Base-by-base conservation (phyloP, 2,888 invertebrate species). In the Dyspetes luteomarginatus region DNA sequence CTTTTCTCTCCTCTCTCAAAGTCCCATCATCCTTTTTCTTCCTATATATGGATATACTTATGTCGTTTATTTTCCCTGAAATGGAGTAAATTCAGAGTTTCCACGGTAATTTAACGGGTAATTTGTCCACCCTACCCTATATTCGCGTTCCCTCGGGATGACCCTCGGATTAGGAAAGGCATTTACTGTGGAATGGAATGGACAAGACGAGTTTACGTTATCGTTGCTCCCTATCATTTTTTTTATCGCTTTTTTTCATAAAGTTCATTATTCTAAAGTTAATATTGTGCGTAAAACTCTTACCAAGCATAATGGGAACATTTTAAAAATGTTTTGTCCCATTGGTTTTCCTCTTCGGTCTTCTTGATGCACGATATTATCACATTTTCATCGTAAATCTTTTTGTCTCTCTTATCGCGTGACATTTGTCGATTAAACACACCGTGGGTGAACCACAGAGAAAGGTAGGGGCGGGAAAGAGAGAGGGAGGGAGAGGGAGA, bases 31-130 rank as follows among this genome's bases (percentile, higher is more conserved):
- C 12, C 43, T 30, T n/a, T 17, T 22, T 19, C 5, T 43, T 22
- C 48, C 15, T 41, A 15, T 19, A 28, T 50, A 12, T 1, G 48
- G 19, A 5, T 19, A 7, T 7, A 9, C 30, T 22, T 15, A 36
- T 36, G 12, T 36, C 24, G 0, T 82, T 64, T 85, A 84, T 84
- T 72, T 73, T 74, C 82, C 68, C 67, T 52, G 56, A 69, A 84
- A 81, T 78, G 73, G 81, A 85, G 82, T 75, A 84, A 83, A 84
- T 84, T 83, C 84, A 79, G 82, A 87, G 83, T 85, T 86, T 84
- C 82, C 75, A 77, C 82, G 84, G 84, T 85, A 86, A 86, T 87
- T 86, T 86, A 83, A 86, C 86, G 85, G 86, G 83, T 85, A 84
- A 87, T 86, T 87, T 82, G 82, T 68, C 67, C 43, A 73, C 75